Evolutionary conservation across 2,113 vertebrate species (phyloP).

Genomic region (Myodes glareolus): DNA sequence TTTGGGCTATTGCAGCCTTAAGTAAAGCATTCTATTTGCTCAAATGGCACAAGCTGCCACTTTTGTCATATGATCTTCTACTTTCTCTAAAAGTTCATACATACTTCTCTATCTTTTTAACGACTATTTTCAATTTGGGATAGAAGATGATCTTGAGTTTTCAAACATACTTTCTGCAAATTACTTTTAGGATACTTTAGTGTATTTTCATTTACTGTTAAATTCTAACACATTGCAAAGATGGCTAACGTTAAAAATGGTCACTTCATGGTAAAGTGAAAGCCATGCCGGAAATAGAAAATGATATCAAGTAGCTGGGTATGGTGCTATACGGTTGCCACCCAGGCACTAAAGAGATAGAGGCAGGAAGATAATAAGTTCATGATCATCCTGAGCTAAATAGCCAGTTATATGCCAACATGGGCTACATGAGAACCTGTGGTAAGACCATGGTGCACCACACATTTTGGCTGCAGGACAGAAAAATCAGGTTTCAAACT

Average conservation of each 20-base stretch:
- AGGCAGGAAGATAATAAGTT: not conserved
- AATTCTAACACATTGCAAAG: not conserved
- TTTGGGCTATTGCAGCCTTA: not conserved
- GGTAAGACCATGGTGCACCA: not conserved
- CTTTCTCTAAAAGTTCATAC: not conserved
- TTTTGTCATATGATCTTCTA: not conserved
- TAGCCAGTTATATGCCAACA: not conserved
- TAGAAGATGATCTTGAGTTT: slow-evolving; percentile 15
- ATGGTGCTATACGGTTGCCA: not conserved
- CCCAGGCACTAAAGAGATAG: not conserved
- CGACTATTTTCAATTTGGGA: slow-evolving; percentile 33
- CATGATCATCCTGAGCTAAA: not conserved
- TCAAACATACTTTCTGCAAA: slow-evolving; percentile 8
- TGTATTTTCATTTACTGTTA: not conserved
- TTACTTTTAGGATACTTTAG: not conserved
- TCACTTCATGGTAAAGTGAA: not conserved
- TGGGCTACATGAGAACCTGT: not conserved
- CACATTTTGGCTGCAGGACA: not conserved
- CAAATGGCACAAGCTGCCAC: not conserved
- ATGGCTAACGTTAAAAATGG: not conserved
- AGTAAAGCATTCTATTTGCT: slow-evolving; percentile 13
- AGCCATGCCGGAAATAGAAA: not conserved
- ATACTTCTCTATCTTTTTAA: not conserved
- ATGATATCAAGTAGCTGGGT: not conserved
- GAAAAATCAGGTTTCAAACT: not conserved